Evolutionary conservation across 2,113 vertebrate genomes (phyloP).

Genomic region (Xyliphius kryptos): DNA sequence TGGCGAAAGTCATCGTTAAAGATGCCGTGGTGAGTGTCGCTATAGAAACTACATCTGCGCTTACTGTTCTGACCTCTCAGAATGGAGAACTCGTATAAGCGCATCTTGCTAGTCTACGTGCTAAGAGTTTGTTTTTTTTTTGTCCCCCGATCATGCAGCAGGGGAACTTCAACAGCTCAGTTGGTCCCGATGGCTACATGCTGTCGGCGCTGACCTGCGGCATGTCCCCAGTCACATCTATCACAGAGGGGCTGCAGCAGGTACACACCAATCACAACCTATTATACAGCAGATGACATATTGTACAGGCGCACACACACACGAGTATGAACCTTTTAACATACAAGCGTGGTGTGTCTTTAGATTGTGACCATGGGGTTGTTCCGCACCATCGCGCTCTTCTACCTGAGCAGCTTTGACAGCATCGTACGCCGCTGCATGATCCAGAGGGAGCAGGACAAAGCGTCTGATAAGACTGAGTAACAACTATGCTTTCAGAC

Average conservation of each 20-base stretch:
- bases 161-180: constrained; percentile 89
- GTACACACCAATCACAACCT: too few relatives aligned
- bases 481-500: too few relatives aligned
- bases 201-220: constrained; percentile 87
- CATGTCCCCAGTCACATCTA: constrained; percentile 93
- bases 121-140: too few relatives aligned
- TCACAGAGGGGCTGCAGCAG: constrained; percentile 94
- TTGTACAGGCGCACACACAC: too few relatives aligned
- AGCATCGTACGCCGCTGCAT: constrained; percentile 95
- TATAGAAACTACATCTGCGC: too few relatives aligned
- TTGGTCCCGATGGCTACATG: constrained; percentile 97
- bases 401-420: constrained; percentile 95
- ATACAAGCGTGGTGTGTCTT: constrained; percentile 17
- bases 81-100: too few relatives aligned
- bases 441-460: constrained; percentile 81
- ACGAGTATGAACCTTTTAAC: too few relatives aligned
- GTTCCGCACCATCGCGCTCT: constrained; percentile 86
- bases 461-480: constrained; percentile 76
- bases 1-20: constrained; percentile 87
- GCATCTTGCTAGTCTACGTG: too few relatives aligned
- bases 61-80: constrained; percentile 16
- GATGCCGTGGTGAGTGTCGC: constrained; percentile 93
- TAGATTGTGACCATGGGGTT: constrained; percentile 94
- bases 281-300: too few relatives aligned
- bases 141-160: constrained; percentile 78